Evolutionary conservation across 1,140 invertebrate species (phyloP).

Genomic region (Bursaphelenchus mucronatus): DNA sequence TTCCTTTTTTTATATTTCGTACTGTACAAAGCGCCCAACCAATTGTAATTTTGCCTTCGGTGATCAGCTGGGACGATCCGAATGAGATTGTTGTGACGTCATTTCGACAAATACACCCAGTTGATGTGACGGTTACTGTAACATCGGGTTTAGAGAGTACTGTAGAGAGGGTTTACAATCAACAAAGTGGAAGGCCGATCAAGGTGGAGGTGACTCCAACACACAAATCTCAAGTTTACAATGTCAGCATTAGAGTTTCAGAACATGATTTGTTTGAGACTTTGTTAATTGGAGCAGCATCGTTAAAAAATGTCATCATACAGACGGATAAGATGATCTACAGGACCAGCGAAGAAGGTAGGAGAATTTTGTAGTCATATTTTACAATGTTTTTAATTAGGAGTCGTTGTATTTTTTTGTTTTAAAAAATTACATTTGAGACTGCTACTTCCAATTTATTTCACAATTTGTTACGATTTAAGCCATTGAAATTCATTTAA

Average conservation of each 20-base stretch:
- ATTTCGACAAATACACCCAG: slow-evolving; percentile 1
- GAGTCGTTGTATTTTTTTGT: too few species aligned
- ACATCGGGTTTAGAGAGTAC: neutral
- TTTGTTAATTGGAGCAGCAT: neutral
- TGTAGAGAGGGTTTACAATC: neutral
- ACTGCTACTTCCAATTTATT: too few species aligned
- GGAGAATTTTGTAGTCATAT: too few species aligned
- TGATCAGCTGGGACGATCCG: slow-evolving; percentile 9
- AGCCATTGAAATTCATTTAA: too few species aligned
- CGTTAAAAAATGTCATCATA: slow-evolving; percentile 21
- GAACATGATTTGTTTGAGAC: neutral
- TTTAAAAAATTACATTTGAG: too few species aligned
- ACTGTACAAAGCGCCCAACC: neutral
- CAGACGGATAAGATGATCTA: slow-evolving; percentile 16
- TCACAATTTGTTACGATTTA: too few species aligned
- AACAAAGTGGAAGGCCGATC: slow-evolving; percentile 7
- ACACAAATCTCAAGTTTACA: slow-evolving; percentile 3
- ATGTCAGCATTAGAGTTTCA: neutral
- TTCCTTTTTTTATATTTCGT: too few species aligned
- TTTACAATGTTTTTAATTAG: too few species aligned
- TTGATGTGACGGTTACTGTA: neutral
- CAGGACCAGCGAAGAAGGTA: slow-evolving; percentile 15
- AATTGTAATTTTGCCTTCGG: slow-evolving; percentile 25
- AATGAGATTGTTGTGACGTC: slow-evolving; percentile 32
- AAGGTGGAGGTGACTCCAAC: neutral